Base-by-base conservation (phyloP, 1,140 invertebrate genomes). In the Meloidogyne hapla region DNA sequence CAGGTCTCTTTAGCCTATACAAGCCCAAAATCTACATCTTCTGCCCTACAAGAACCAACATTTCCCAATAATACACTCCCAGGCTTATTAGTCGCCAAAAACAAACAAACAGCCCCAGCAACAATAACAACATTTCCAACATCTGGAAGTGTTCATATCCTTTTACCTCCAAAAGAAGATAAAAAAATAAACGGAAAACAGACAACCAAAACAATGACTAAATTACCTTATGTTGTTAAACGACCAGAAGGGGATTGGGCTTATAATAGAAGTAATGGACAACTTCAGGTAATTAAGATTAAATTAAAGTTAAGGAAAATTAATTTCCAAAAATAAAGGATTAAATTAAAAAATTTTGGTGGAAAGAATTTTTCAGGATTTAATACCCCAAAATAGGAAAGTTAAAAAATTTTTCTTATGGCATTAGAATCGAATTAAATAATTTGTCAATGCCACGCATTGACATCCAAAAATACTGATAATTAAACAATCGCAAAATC, bases 121-220 rank as follows among this genome's bases (percentile, higher is more conserved):
- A 61, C 21, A 56, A 56, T 64, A 40, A 56, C 71, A 38, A 61
- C 71, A 21, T 63, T 73, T 63, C 21, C 23, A 61, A 23, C 45
- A 15, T 73, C 71, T 38, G 71, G 71, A 28, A 73, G 71, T 63
- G 71, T 73, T 73, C 71, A 73, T 21, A 63, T 73, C 21, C 23
- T 63, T 38, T 64, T 73, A 56, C 48, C 56, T 21, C 26, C 71
- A 40, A 38, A 21, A 64, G 45, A 56, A 33, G 18, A 64, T 28
- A 61, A 38, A 33, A 56, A 42, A 42, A 42, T 42, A 42, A 42
- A 42, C 12, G 40, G n/a, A 8, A 56, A 56, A n/a, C 18, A 56
- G n/a, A 56, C n/a, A 56, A 8, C 18, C n/a, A 56, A 56, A 56
- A n/a, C 48, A 56, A 56, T 56, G 48, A 56, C n/a, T 56, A 56